These are phyloP conservation scores for Actenoides hombroni DNA, from an alignment of 2,113 vertebrate genomes.

Conservation along the genomic window DNA sequence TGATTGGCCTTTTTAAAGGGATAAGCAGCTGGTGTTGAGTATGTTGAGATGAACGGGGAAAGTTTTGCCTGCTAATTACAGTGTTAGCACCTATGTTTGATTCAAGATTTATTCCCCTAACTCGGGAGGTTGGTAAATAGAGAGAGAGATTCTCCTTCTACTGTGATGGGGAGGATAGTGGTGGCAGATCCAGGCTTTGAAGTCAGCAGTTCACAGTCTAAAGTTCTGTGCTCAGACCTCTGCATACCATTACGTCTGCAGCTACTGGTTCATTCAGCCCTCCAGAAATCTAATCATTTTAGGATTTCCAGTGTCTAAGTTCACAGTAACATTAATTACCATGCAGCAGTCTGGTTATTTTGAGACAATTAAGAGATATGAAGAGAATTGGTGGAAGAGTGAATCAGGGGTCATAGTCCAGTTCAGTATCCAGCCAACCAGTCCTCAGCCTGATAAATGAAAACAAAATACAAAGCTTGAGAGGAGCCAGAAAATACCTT, in stretches of 20 bases:
- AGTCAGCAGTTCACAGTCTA: neutral
- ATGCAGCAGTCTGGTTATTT: neutral
- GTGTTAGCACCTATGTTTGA: neutral
- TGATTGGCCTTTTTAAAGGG: neutral
- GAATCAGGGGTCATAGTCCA: conserved; percentile 72
- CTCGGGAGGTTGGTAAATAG: neutral
- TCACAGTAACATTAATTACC: neutral
- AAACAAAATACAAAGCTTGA: conserved; percentile 59
- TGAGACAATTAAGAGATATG: conserved; percentile 56
- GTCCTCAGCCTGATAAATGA: conserved; percentile 42
- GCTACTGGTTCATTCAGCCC: neutral
- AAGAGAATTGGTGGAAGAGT: conserved; percentile 74
- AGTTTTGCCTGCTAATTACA: neutral
- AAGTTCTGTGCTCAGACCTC: neutral
- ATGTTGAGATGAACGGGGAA: neutral
- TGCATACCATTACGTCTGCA: neutral
- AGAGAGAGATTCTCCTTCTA: neutral
- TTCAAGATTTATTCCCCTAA: neutral
- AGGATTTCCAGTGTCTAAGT: neutral
- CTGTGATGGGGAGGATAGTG: neutral
- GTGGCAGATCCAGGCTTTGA: neutral
- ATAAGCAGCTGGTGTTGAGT: neutral
- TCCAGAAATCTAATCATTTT: neutral
- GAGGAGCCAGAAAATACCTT: conserved; percentile 49
- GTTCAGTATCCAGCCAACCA: conserved; percentile 49